Evolutionary conservation across 2,797 vertebrate genomes (phyloP).

Genomic region (Podarcis siculus): DNA sequence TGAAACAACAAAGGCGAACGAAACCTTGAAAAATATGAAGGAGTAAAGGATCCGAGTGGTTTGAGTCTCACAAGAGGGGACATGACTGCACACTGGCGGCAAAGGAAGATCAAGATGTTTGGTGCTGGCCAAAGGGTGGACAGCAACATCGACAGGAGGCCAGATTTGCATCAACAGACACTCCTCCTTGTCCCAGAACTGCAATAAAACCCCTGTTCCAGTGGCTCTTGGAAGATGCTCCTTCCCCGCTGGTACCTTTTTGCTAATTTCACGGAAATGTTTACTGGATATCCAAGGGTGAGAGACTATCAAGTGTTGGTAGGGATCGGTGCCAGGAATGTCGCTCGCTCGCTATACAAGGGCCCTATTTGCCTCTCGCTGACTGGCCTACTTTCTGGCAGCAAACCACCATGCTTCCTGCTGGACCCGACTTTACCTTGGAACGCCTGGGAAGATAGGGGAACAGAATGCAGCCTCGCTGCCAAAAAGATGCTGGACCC

Average conservation of each 20-base stretch:
- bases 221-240: not conserved
- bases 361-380: not conserved
- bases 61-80: no score
- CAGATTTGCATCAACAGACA: not conserved
- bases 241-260: not conserved
- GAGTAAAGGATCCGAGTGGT: no score
- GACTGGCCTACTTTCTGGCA: constrained; percentile 13
- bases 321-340: not conserved
- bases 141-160: no score
- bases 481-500: not conserved
- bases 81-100: no score
- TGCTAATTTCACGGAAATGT: constrained; percentile 5
- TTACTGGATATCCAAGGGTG: constrained; percentile 4
- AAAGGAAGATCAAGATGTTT: not conserved
- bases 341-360: not conserved
- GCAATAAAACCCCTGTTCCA: not conserved
- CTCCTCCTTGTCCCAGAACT: not conserved
- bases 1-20: no score
- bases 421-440: constrained; percentile 6
- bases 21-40: no score
- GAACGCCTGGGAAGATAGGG: constrained; percentile 18
- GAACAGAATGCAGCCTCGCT: constrained; percentile 18
- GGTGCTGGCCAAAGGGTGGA: not conserved
- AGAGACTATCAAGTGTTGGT: constrained; percentile 9
- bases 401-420: constrained; percentile 20